Conservation (phyloP, 1,140 invertebrate species). For the Ephestia elutella region DNA sequence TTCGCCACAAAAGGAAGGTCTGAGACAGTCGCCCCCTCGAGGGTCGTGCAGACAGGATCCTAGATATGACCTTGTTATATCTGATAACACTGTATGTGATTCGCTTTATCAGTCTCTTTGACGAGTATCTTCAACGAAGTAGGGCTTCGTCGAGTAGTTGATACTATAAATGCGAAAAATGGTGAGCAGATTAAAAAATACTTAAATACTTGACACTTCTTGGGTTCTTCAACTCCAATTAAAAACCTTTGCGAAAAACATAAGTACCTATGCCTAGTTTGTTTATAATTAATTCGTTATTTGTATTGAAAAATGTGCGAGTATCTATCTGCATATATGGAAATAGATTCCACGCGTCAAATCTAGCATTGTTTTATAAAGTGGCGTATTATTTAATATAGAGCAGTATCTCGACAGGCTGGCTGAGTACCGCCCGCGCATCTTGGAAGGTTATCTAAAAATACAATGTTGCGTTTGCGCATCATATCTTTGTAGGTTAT, state of each 20-base stretch:
- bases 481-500: no score
- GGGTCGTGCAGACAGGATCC: constrained; percentile 25
- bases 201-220: no score
- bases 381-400: constrained; percentile 4
- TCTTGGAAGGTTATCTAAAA: constrained; percentile 45
- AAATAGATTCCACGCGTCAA: no score
- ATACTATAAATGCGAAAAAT: no score
- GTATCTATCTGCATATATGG: no score
- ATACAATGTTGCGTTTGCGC: constrained; percentile 20
- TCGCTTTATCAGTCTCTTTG: constrained; percentile 5
- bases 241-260: no score
- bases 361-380: no score
- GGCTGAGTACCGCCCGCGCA: constrained; percentile 17
- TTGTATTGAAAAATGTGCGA: no score
- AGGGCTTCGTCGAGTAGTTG: background rate
- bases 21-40: constrained; percentile 19
- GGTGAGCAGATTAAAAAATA: no score
- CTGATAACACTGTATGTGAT: background rate
- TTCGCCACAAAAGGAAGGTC: constrained; percentile 36
- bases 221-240: no score
- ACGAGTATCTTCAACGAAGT: background rate
- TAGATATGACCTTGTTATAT: constrained; percentile 47
- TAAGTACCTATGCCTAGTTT: no score
- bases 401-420: constrained; percentile 5
- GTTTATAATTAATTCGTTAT: no score